phyloP scores from a whole-genome alignment of 2,888 invertebrate species.

The Apamea crenata region DNA sequence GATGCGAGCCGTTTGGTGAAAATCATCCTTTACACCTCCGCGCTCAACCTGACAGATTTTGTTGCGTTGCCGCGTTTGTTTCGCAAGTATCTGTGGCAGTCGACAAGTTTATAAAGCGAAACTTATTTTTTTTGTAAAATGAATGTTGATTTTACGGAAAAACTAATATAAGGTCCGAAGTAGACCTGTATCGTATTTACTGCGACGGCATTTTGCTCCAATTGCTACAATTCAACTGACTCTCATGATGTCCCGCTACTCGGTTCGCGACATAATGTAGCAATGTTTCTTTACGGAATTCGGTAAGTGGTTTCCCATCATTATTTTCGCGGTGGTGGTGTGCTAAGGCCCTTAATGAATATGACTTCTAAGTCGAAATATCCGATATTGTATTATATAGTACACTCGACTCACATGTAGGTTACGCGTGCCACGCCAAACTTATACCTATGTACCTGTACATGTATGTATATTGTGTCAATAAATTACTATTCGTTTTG shows the following conservation, averaged over 20 bases:
- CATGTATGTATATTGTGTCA: neutral
- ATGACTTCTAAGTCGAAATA: neutral
- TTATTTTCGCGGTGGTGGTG: neutral
- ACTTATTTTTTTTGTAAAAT: neutral
- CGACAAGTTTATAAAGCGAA: too few relatives aligned
- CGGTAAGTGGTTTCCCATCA: neutral
- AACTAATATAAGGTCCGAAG: neutral
- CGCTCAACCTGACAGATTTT: too few relatives aligned
- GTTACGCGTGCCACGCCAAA: neutral
- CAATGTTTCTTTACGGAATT: neutral
- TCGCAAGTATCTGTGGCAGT: too few relatives aligned
- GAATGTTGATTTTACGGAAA: neutral
- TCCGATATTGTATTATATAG: too few relatives aligned
- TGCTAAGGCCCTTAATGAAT: neutral
- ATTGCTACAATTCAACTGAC: neutral
- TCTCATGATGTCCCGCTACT: neutral
- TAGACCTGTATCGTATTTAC: neutral
- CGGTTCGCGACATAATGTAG: neutral
- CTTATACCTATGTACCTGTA: neutral
- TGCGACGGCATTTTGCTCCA: neutral
- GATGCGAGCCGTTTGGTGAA: too few relatives aligned
- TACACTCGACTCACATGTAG: neutral
- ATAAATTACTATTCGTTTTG: neutral
- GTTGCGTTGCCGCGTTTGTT: too few relatives aligned
- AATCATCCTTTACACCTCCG: too few relatives aligned